Base-by-base conservation (phyloP, 2,888 invertebrate genomes). In the Metacarcinus magister region DNA sequence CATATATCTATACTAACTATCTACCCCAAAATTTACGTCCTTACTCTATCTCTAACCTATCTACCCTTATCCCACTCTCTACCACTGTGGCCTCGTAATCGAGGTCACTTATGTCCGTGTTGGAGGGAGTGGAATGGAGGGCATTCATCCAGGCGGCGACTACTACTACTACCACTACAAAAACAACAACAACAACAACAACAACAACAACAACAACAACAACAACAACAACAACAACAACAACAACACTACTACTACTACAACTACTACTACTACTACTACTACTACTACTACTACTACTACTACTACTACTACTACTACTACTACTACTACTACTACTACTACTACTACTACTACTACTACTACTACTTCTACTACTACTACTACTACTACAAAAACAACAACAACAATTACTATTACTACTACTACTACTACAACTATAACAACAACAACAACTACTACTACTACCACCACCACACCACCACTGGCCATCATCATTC, bases 261-360 rank as follows among this genome's bases (percentile, higher is more conserved):
- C 67, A 23, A 67, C 67, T 67, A 67, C 5, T 67, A 23, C 23
- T 67, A 23, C 23, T 67, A 23, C 67, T 67, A 67, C 67, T 23
- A 67, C 67, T n/a, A 67, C 23, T 23, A 67, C 67, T 23, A 67
- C 67, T 19, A 67, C 67, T n/a, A 23, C 67, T 67, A 67, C 67
- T n/a, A 67, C n/a, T n/a, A 67, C 67, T n/a, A 67, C 67, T n/a
- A 67, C 67, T n/a, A 67, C 67, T n/a, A 67, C 67, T n/a, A 67
- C 67, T n/a, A 67, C 67, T n/a, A n/a, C 67, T n/a, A 67, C n/a
- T n/a, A 67, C 67, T n/a, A 67, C 67, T 19, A 67, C 23, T n/a
- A 67, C 67, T 67, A 67, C 67, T 60, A 67, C 67, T n/a, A 67
- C 67, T n/a, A 67, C 67, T 67, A 67, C 67, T 67, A 67, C 67